Evolutionary conservation across 2,113 vertebrate genomes (phyloP).

Genomic region (Oryctolagus cuniculus): mOryCun1.1 NC_091435.1:97060001-97060500

Average conservation of each 20-base stretch:
- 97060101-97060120: not conserved
- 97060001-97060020: no score
- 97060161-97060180: not conserved
- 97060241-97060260: slow-evolving; percentile 21
- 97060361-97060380: no score
- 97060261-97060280: not conserved
- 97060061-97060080: not conserved
- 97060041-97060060: not conserved
- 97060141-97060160: not conserved
- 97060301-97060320: not conserved
- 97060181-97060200: not conserved
- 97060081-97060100: not conserved
- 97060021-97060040: no score
- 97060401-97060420: no score
- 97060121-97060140: not conserved
- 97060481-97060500: no score
- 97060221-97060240: not conserved
- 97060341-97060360: not conserved
- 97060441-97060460: no score
- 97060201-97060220: not conserved
- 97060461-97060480: no score
- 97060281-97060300: not conserved
- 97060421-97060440: no score
- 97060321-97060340: not conserved
- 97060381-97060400: no score